Conservation (phyloP, 1,140 invertebrate genomes). For the Platyura marginata region DNA sequence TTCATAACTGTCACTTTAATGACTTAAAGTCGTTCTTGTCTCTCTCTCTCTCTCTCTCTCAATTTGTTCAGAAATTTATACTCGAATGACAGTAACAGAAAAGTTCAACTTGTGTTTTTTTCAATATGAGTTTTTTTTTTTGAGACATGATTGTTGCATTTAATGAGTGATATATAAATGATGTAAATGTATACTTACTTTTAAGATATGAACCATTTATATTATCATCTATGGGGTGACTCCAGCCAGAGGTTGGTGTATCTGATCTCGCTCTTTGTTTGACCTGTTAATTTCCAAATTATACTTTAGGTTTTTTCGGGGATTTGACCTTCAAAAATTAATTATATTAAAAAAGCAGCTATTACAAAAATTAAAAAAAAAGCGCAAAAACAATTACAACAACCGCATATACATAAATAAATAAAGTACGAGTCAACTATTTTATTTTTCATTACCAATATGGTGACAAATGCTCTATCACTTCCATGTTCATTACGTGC, state of each 20-base stretch:
- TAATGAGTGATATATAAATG: background rate
- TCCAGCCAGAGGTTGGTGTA: conserved; percentile 36
- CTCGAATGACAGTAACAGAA: too few species aligned
- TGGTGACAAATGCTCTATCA: conserved; percentile 66
- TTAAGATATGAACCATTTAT: conserved; percentile 29
- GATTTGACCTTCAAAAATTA: background rate
- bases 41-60: too few species aligned
- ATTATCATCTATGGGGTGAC: conserved; percentile 21
- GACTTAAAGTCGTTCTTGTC: too few species aligned
- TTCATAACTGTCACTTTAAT: too few species aligned
- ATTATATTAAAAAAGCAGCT: background rate
- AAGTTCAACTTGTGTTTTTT: too few species aligned
- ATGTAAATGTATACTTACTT: conserved; percentile 28
- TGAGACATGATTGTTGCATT: too few species aligned
- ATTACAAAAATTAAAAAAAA: background rate
- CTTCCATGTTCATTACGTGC: conserved; percentile 79
- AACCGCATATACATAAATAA: background rate
- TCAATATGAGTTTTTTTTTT: too few species aligned
- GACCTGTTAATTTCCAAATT: conserved; percentile 26
- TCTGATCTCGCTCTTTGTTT: conserved; percentile 45
- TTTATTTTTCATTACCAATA: conserved; percentile 36
- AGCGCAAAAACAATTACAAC: background rate
- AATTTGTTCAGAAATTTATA: too few species aligned
- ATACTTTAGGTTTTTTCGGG: background rate
- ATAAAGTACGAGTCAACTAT: background rate